These are phyloP conservation scores for Cynaeus angustus DNA, from an alignment of 2,888 invertebrate genomes.

Conservation along the genomic window DNA sequence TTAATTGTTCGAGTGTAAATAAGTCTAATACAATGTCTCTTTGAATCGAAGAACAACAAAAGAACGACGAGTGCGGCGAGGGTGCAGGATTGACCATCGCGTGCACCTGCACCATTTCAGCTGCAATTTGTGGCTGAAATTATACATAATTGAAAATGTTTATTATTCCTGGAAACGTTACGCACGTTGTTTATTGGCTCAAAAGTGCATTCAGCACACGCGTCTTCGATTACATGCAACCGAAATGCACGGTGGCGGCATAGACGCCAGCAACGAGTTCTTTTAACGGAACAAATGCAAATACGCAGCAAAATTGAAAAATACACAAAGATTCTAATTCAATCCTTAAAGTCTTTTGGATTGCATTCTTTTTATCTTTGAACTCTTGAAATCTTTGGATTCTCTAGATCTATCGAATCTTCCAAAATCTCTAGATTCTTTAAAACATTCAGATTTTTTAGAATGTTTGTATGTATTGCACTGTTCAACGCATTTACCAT, in stretches of 20 bases:
- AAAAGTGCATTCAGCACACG: constrained; percentile 43
- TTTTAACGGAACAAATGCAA: too few relatives aligned
- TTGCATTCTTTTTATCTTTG: too few relatives aligned
- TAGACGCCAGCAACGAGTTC: neutral
- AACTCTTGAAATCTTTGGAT: too few relatives aligned
- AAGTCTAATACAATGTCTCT: constrained; percentile 21
- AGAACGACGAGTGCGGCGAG: constrained; percentile 12
- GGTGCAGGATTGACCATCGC: constrained; percentile 46
- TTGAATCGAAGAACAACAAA: neutral
- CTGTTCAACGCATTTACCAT: too few relatives aligned
- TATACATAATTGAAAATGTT: constrained; percentile 60
- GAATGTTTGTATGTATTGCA: too few relatives aligned
- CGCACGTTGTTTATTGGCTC: constrained; percentile 47
- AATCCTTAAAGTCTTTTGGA: too few relatives aligned
- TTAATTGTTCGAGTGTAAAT: constrained; percentile 44
- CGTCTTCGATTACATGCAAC: constrained; percentile 39
- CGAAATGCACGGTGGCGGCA: constrained; percentile 11
- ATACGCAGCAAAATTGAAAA: too few relatives aligned
- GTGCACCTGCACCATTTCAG: constrained; percentile 53
- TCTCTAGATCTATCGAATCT: too few relatives aligned
- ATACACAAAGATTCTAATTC: too few relatives aligned
- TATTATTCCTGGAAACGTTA: constrained; percentile 57
- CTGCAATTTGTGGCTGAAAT: constrained; percentile 57
- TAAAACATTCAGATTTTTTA: too few relatives aligned
- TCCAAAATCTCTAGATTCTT: too few relatives aligned